A percentile compares a stretch with the other conserved stretches of the same genome.
Conservation (phyloP, 1,140 invertebrate genomes). For the Drosophila fuyamai region DNA sequence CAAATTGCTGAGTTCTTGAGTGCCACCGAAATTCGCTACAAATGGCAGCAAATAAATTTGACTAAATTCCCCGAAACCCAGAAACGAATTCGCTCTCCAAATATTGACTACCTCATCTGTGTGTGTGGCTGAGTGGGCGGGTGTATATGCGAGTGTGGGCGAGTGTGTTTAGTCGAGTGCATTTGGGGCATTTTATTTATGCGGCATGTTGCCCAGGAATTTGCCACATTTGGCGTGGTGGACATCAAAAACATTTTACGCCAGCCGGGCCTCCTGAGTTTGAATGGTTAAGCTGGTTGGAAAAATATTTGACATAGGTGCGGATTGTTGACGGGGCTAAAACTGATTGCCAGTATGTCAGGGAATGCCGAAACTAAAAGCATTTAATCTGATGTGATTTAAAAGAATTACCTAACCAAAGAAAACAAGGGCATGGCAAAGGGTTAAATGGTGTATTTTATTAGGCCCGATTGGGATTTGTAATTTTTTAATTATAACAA, state of each 20-base stretch:
- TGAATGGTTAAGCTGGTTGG: conserved; percentile 50
- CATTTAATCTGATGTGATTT: conserved; percentile 17
- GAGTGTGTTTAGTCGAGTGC: conserved; percentile 73
- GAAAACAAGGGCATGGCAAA: background rate
- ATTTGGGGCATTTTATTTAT: conserved; percentile 77
- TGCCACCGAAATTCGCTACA: conserved; percentile 33
- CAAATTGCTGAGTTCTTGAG: conserved; percentile 38
- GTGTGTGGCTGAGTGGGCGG: conserved; percentile 11
- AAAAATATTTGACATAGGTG: conserved; percentile 53
- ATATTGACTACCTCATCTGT: conserved; percentile 30
- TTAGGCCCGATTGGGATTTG: too few relatives aligned
- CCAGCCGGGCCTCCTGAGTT: conserved; percentile 17
- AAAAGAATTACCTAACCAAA: background rate
- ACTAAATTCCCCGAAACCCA: conserved; percentile 31
- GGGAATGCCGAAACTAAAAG: conserved; percentile 17
- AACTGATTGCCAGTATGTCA: conserved; percentile 25
- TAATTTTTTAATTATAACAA: too few relatives aligned
- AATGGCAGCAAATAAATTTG: conserved; percentile 50
- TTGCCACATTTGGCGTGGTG: conserved; percentile 58
- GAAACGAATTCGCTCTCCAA: conserved; percentile 41
- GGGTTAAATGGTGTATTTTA: background rate
- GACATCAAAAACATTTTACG: conserved; percentile 64
- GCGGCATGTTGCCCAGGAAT: conserved; percentile 63
- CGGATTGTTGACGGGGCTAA: conserved; percentile 37
- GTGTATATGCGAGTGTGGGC: conserved; percentile 6